phyloP scores from a whole-genome alignment of 2,888 invertebrate genomes.

The Ichneumon xanthorius region DNA sequence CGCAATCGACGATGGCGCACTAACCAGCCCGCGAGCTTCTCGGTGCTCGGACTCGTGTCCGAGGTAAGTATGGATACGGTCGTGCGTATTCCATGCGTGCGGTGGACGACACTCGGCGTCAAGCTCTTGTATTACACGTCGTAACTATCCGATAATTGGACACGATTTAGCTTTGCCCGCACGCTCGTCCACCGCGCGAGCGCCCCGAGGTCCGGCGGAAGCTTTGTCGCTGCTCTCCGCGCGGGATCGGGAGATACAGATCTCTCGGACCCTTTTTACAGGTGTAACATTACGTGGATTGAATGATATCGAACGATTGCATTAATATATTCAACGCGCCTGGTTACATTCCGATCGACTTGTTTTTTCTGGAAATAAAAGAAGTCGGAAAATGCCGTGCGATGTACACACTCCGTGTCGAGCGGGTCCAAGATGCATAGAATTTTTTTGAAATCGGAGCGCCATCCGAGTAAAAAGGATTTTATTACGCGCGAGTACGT shows the following conservation, averaged over 20 bases:
- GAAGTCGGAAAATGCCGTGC: neutral
- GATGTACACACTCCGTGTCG: neutral
- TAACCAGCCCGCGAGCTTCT: conserved; percentile 16
- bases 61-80: neutral
- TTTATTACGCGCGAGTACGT: no score
- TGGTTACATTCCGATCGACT: neutral
- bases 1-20: conserved; percentile 25
- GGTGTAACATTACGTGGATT: conserved; percentile 15
- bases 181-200: neutral
- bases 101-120: conserved; percentile 53
- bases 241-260: conserved; percentile 10
- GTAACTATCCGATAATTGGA: conserved; percentile 79
- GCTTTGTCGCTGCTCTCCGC: conserved; percentile 23
- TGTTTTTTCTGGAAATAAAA: neutral
- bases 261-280: neutral
- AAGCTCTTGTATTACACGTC: conserved; percentile 78
- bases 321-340: neutral
- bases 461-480: no score
- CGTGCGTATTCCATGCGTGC: conserved; percentile 62
- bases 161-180: conserved; percentile 72
- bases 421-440: neutral
- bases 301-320: conserved; percentile 23
- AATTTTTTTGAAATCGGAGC: neutral
- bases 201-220: conserved; percentile 25
- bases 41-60: conserved; percentile 5